These are phyloP conservation scores for Pluvianellus socialis DNA, from an alignment of 2,113 vertebrate genomes.

Conservation along the genomic window DNA sequence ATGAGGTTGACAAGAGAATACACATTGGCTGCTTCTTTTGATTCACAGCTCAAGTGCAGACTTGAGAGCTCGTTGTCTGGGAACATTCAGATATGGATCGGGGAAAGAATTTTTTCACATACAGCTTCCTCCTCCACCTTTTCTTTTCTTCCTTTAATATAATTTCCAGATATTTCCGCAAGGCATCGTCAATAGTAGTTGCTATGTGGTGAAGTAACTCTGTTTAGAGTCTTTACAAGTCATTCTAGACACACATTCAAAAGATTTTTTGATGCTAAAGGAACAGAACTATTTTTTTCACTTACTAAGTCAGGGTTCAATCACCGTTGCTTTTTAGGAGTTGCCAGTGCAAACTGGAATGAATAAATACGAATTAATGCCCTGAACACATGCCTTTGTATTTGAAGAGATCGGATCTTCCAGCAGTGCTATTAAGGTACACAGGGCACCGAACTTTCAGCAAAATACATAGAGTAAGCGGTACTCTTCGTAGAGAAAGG, in stretches of 20 bases:
- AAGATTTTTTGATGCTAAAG: not conserved
- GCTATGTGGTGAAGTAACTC: not conserved
- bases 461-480: not conserved
- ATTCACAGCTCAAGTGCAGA: constrained; percentile 39
- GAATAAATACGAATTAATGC: not conserved
- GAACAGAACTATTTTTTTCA: not conserved
- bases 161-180: not conserved
- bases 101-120: constrained; percentile 33
- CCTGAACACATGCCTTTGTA: not conserved
- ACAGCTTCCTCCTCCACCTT: constrained; percentile 6
- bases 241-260: not conserved
- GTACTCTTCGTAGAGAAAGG: not conserved
- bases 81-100: constrained; percentile 52
- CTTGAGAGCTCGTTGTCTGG: constrained; percentile 45
- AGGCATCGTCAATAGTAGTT: not conserved
- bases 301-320: not conserved
- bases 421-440: not conserved
- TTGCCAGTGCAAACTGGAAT: not conserved
- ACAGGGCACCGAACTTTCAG: not conserved
- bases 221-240: not conserved
- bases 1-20: constrained; percentile 33
- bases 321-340: not conserved
- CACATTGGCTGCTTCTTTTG: constrained; percentile 17
- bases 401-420: not conserved
- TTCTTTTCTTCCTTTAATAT: not conserved